Conservation (phyloP, 2,797 vertebrate species). For the Nannoperca obscura region DNA sequence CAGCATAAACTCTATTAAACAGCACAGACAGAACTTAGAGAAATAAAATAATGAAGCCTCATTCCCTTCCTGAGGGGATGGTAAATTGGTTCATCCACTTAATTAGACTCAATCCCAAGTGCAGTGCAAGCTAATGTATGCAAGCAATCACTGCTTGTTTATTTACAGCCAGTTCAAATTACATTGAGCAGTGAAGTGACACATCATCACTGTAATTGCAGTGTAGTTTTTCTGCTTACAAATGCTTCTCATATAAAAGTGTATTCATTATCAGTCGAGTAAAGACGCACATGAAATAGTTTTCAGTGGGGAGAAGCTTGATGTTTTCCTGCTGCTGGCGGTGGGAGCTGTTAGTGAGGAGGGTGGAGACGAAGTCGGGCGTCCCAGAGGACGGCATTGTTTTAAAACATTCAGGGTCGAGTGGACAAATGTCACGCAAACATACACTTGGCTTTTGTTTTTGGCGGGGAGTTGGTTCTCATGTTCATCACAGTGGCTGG, state of each 20-base stretch:
- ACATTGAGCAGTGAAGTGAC: constrained; percentile 48
- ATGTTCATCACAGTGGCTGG: constrained; percentile 35
- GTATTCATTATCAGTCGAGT: constrained; percentile 22
- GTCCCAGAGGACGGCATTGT: constrained; percentile 53
- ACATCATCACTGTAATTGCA: constrained; percentile 38
- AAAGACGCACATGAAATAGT: not conserved
- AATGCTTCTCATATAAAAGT: not conserved
- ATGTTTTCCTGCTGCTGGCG: constrained; percentile 14
- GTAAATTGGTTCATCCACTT: constrained; percentile 50
- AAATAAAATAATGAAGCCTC: constrained; percentile 23
- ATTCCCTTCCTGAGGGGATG: constrained; percentile 18
- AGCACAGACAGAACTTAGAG: not conserved
- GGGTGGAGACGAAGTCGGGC: constrained; percentile 36
- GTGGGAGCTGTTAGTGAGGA: constrained; percentile 21
- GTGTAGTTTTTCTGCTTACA: constrained; percentile 15
- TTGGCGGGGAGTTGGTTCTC: constrained; percentile 26
- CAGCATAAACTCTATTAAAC: not conserved
- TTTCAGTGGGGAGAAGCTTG: constrained; percentile 12
- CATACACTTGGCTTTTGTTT: constrained; percentile 22
- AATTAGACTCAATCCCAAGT: constrained; percentile 55
- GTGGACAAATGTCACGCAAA: constrained; percentile 46
- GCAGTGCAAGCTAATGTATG: constrained; percentile 54
- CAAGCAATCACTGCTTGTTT: constrained; percentile 62
- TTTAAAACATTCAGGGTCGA: constrained; percentile 35
- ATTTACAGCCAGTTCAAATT: constrained; percentile 58